These are phyloP conservation scores for Smittia sp. DNA, from an alignment of 2,888 invertebrate species.

Conservation along the genomic window DNA sequence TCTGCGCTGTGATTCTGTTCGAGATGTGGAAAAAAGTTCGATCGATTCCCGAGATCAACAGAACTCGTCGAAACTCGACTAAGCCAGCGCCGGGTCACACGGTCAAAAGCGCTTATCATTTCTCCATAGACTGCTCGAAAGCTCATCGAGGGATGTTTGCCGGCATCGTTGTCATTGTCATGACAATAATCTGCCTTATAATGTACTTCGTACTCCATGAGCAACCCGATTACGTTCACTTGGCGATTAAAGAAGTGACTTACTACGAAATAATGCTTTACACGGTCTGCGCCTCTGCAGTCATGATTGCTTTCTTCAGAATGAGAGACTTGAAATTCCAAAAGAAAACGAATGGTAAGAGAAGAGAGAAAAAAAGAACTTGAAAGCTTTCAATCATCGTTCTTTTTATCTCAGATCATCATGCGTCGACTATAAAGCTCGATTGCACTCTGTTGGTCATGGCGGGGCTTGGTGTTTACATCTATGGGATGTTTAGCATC, in stretches of 20 bases:
- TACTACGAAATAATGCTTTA: constrained; percentile 74
- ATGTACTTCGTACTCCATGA: constrained; percentile 83
- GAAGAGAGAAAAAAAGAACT: constrained; percentile 35
- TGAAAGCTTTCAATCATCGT: not conserved
- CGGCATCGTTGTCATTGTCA: constrained; percentile 73
- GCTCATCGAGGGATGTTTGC: constrained; percentile 76
- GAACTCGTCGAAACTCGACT: constrained; percentile 50
- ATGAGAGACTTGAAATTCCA: constrained; percentile 65
- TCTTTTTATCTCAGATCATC: constrained; percentile 43
- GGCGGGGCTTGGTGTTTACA: constrained; percentile 84
- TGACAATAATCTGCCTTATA: constrained; percentile 81
- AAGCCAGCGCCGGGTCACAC: constrained; percentile 46
- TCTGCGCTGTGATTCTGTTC: constrained; percentile 83
- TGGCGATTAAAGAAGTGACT: constrained; percentile 72
- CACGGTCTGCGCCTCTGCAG: constrained; percentile 63
- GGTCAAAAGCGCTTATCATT: constrained; percentile 59
- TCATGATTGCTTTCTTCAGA: constrained; percentile 64
- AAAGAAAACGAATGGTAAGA: constrained; percentile 57
- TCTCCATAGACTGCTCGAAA: constrained; percentile 79
- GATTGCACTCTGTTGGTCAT: constrained; percentile 80
- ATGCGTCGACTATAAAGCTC: constrained; percentile 53
- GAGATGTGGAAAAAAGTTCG: constrained; percentile 88
- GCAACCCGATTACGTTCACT: constrained; percentile 60
- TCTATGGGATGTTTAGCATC: constrained; percentile 83
- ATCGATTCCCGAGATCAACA: constrained; percentile 58